These are phyloP conservation scores for Plebejus argus DNA, from an alignment of 2,888 invertebrate genomes.

Conservation along the genomic window DNA sequence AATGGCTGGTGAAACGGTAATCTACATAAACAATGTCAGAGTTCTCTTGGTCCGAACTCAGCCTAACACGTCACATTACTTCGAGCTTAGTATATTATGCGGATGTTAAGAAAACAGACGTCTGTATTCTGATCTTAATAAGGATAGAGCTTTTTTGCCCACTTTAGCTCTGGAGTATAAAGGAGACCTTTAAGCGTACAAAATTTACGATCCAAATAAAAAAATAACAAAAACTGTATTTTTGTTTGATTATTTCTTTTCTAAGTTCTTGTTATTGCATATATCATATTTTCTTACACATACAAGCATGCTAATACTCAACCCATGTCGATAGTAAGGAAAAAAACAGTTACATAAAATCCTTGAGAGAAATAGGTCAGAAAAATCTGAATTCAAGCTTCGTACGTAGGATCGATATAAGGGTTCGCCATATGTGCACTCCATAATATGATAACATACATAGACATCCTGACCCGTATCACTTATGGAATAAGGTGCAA, in stretches of 20 bases:
- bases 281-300: neutral
- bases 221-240: no score
- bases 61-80: neutral
- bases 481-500: neutral
- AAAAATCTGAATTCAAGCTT: slow-evolving; percentile 26
- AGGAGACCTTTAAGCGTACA: no score
- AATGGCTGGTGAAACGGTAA: slow-evolving; percentile 17
- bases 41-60: neutral
- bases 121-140: no score
- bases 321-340: neutral
- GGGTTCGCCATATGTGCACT: slow-evolving; percentile 15
- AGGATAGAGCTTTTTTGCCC: no score
- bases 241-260: no score
- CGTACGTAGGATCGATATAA: slow-evolving; percentile 20
- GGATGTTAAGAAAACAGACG: neutral
- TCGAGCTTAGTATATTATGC: neutral
- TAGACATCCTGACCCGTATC: no score
- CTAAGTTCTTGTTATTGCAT: no score
- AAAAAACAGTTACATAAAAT: slow-evolving; percentile 18
- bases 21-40: slow-evolving; percentile 17
- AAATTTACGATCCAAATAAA: no score
- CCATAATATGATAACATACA: slow-evolving; percentile 10
- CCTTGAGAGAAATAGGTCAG: slow-evolving; percentile 16
- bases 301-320: neutral
- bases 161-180: no score